Evolutionary conservation across 1,140 invertebrate genomes (phyloP), one percentile per base, ranked within the genome.

Genomic region (Drosophila pruinosa): DNA sequence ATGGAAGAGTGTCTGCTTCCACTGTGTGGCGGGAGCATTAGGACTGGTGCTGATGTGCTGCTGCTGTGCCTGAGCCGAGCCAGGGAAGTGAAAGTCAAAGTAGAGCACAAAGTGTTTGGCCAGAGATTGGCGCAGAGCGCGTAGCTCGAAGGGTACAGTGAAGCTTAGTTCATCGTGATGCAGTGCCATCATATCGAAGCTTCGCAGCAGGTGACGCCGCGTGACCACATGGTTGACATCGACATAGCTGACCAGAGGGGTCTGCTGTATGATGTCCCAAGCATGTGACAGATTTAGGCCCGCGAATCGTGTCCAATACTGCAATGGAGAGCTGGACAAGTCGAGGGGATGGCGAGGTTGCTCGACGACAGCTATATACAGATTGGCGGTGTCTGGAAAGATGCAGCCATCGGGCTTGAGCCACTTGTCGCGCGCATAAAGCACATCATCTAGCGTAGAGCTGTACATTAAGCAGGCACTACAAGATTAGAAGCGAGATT

Each of bases 401-500:
- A 76, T 70, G n/a, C 5, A 2, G 24, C 74, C 74, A 10, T 21
- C 58, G 0, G 74, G 58, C 58, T 59, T 69, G 2, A 76, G 63
- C 47, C 71, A 76, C 4, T 36, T 70, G 12, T 76, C 64, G 5
- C 74, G 64, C 0, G 71, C 71, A 43, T 36, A 76, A 24, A 76
- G 26, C 8, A 76, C 47, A 6, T 45, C 39, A n/a, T 76, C 74
- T 36, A 76, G 1, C 2, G 17, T 4, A 0, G 57, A 59, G 8
- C 10, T 76, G 34, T 31, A 70, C 74, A 76, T 54, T 0, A 76
- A 53, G 21, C 74, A 76, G 48, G 74, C 71, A 15, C 74, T 76
- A 12, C 0, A 12, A 22, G 15, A 10, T 3, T 0, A 19, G 5
- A 0, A 2, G 1, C 0, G 2, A 36, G 6, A 26, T 6, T 7